Percentiles rank a stretch among this genome's conserved stretches.
Conservation (phyloP, 2,888 invertebrate species). For the Atethmia centrago region DNA sequence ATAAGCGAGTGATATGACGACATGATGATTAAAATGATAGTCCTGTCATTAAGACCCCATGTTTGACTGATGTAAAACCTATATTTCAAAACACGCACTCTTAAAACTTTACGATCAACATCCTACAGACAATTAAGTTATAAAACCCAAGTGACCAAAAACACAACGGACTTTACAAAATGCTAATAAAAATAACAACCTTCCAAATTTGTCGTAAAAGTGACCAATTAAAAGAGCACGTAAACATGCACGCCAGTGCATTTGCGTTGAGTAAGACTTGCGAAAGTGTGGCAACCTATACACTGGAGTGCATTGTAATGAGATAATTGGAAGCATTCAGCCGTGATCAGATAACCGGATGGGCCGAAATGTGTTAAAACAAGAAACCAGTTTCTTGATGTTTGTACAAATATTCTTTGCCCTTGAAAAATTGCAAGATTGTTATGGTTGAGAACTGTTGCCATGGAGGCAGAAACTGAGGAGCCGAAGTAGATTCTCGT, state of each 20-base stretch:
- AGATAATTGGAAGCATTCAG: slow-evolving; percentile 35
- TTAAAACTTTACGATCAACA: slow-evolving; percentile 8
- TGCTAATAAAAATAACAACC: slow-evolving; percentile 31
- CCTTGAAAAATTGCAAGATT: background rate
- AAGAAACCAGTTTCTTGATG: background rate
- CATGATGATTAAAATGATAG: background rate
- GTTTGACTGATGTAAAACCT: background rate
- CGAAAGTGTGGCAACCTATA: slow-evolving; percentile 23
- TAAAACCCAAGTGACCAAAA: slow-evolving; percentile 20
- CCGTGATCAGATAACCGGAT: slow-evolving; percentile 9
- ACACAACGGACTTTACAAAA: slow-evolving; percentile 19
- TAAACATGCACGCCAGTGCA: slow-evolving; percentile 62
- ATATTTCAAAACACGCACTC: background rate
- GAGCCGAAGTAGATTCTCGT: too few relatives aligned
- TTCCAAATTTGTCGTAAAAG: slow-evolving; percentile 33
- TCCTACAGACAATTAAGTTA: slow-evolving; percentile 12
- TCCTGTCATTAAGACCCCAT: background rate
- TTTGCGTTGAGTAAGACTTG: slow-evolving; percentile 32
- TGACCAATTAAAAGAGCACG: slow-evolving; percentile 39
- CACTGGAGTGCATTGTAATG: slow-evolving; percentile 35
- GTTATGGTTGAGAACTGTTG: background rate
- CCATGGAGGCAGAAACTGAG: too few relatives aligned
- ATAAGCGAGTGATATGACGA: background rate
- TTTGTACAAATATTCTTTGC: background rate
- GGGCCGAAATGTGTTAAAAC: background rate